Conservation (phyloP, 2,888 invertebrate species). For the Chrysotoxum bicinctum region DNA sequence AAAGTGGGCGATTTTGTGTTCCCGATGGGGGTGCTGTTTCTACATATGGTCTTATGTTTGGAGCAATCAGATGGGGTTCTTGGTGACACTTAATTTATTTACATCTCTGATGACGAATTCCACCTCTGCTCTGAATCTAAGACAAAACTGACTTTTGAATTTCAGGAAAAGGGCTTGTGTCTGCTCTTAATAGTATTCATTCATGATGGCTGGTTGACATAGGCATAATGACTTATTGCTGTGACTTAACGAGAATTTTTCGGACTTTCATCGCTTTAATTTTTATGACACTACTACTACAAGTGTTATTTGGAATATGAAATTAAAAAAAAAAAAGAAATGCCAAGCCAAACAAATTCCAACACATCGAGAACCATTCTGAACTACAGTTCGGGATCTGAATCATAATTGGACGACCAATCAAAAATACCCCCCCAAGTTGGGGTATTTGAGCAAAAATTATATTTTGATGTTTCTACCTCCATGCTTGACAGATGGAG, state of each 20-base stretch:
- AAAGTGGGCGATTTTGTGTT: constrained; percentile 25
- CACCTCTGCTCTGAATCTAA: not conserved
- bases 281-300: not conserved
- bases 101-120: not conserved
- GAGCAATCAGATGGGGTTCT: constrained; percentile 9
- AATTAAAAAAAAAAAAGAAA: no score
- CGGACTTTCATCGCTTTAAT: not conserved
- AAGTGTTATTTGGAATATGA: not conserved
- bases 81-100: constrained; percentile 55
- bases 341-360: no score
- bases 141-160: not conserved
- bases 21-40: constrained; percentile 10
- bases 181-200: constrained; percentile 22
- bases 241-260: not conserved
- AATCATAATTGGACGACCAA: no score
- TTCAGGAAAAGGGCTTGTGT: constrained; percentile 27
- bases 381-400: no score
- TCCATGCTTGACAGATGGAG: no score
- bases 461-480: no score
- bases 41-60: not conserved
- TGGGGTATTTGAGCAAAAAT: no score
- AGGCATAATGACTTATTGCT: constrained; percentile 8
- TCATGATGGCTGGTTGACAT: constrained; percentile 19
- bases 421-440: no score
- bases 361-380: no score